Evolutionary conservation across 2,113 vertebrate species (phyloP), one percentile per base, ranked within the genome.

Genomic region (Ceratotherium simum): DNA sequence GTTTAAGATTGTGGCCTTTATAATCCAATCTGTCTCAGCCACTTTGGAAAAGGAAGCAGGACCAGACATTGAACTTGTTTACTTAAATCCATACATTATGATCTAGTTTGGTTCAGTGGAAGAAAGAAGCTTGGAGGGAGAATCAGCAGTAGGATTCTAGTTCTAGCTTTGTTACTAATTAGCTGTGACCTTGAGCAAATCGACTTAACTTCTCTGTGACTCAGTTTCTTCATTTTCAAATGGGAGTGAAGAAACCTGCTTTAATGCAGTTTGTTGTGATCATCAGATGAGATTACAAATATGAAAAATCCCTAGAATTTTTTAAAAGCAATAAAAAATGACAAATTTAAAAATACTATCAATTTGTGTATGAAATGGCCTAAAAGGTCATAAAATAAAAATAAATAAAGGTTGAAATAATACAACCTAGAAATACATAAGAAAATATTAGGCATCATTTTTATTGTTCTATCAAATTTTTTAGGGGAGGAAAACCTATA

Each of bases 141-240:
- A 73, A 48, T 56, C 11, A 70, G 42, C 82, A 82, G 17, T 5
- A 39, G 27, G 46, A 65, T 73, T 75, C 48, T 48, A 64, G 39
- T 75, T 80, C 17, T 67, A 25, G 10, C 78, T 89, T 96, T 89
- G 20, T 67, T 80, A 36, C 42, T 42, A 48, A 0, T 87, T 83
- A 73, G 33, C 29, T 79, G 21, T 65, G n/a, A 81, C 9, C 20
- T 72, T 93, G 33, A 87, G 78, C 27, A 85, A 91, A 39, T 51
- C 33, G 82, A 6, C 39, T 65, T 80, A 2, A 92, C 13, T 54
- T 89, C 31, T 62, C 4, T 16, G 16, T 69, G 65, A 18, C 23
- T 91, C 23, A n/a, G 29, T 85, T 70, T 90, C 84, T 91, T 67
- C 48, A 36, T 75, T 97, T 96, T 93, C 92, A 88, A 69, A 64